Conservation (phyloP, 92 coral and sea anemone species). For the Parazoanthus darwini region DNA sequence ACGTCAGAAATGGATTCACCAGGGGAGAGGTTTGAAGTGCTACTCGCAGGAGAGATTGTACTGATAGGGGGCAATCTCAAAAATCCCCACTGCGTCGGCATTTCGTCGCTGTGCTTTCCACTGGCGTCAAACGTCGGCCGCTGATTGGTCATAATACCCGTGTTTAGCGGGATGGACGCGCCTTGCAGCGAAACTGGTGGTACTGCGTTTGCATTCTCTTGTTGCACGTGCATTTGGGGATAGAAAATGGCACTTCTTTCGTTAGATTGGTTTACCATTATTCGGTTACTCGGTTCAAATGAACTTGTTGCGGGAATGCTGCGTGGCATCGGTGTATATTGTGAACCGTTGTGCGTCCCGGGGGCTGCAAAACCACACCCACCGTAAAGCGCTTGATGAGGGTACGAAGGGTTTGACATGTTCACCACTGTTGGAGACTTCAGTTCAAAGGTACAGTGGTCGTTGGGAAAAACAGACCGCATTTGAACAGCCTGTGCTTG, state of each 20-base stretch:
- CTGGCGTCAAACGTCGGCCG: slow-evolving; percentile 44
- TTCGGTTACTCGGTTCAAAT: slow-evolving; percentile 15
- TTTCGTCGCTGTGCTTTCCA: slow-evolving; percentile 52
- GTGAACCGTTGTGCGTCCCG: slow-evolving; percentile 1
- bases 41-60: slow-evolving; percentile 71
- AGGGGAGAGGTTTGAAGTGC: slow-evolving; percentile 44
- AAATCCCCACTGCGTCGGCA: slow-evolving; percentile 81
- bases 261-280: slow-evolving; percentile 7
- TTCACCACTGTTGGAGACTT: slow-evolving; percentile 66
- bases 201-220: slow-evolving; percentile 30
- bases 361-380: slow-evolving; percentile 34
- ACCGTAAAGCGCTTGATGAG: slow-evolving; percentile 64
- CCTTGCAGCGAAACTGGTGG: background rate
- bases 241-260: slow-evolving; percentile 40
- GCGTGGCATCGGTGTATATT: background rate
- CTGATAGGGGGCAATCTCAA: slow-evolving; percentile 77
- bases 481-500: slow-evolving; percentile 11
- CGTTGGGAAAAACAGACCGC: slow-evolving; percentile 13
- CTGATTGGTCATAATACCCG: slow-evolving; percentile 46
- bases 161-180: background rate
- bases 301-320: slow-evolving; percentile 3
- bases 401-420: slow-evolving; percentile 64
- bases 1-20: slow-evolving; percentile 2
- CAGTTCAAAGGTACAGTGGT: slow-evolving; percentile 40
- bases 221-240: slow-evolving; percentile 22